A percentile compares a stretch with the other conserved stretches of the same genome.
phyloP scores from a whole-genome alignment of 2,888 invertebrate species.

The Brachyopa scutellaris region DNA sequence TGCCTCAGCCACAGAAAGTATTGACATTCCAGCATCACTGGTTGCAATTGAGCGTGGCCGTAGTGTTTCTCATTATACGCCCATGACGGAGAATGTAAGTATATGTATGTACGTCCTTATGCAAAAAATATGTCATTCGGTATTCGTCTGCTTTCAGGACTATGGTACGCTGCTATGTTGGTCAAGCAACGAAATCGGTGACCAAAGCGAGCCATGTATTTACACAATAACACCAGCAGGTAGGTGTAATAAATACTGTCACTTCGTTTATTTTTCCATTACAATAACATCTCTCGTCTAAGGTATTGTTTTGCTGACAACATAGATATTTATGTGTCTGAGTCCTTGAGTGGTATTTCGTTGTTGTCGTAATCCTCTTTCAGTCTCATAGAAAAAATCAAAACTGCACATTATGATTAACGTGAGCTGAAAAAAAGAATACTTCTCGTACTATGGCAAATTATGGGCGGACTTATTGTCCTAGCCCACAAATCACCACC shows the following conservation, averaged over 20 bases:
- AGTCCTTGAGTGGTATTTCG: neutral
- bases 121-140: neutral
- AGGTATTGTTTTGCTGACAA: constrained; percentile 14
- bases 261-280: neutral
- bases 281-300: constrained; percentile 6
- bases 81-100: constrained; percentile 85
- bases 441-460: no score
- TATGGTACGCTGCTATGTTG: constrained; percentile 89
- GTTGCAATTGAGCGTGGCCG: constrained; percentile 85
- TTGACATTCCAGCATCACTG: constrained; percentile 86
- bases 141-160: constrained; percentile 82
- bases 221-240: constrained; percentile 89
- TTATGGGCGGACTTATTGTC: constrained; percentile 42
- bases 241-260: constrained; percentile 77
- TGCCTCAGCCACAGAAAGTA: constrained; percentile 86
- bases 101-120: neutral
- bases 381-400: constrained; percentile 12
- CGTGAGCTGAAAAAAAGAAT: no score
- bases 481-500: constrained; percentile 31
- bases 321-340: neutral
- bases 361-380: constrained; percentile 21
- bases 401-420: no score
- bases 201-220: constrained; percentile 88
- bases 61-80: constrained; percentile 87
- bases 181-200: constrained; percentile 88